Conservation (phyloP, 2,797 vertebrate species). For the Anguilla marmorata region DNA sequence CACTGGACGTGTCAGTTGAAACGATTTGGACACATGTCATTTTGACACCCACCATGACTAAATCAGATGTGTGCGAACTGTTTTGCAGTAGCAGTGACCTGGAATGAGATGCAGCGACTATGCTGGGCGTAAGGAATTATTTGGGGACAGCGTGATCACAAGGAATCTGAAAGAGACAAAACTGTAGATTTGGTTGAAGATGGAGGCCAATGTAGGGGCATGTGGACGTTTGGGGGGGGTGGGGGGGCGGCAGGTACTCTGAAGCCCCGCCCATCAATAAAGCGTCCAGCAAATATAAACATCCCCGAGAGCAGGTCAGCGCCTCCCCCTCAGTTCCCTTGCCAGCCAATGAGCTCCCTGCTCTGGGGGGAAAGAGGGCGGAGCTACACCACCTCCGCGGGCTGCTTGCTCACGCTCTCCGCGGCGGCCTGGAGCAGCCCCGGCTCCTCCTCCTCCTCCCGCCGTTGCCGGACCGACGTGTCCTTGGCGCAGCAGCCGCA, state of each 20-base stretch:
- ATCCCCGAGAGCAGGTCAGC: not conserved
- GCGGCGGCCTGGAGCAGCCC: constrained; percentile 78
- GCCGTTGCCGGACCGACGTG: constrained; percentile 80
- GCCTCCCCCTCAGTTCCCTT: not conserved
- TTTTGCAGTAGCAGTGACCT: not conserved
- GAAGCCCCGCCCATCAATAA: not conserved
- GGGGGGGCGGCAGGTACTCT: not conserved
- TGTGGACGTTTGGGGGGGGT: not conserved
- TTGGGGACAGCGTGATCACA: not conserved
- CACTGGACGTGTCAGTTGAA: not conserved
- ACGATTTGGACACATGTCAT: not conserved
- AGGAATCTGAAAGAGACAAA: not conserved
- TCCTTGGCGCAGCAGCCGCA: constrained; percentile 92
- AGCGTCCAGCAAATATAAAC: not conserved
- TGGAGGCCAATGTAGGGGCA: not conserved
- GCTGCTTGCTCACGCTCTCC: constrained; percentile 76
- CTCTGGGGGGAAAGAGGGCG: not conserved
- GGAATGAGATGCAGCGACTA: not conserved
- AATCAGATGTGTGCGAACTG: not conserved
- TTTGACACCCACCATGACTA: not conserved
- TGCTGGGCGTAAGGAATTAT: not conserved
- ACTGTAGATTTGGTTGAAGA: not conserved
- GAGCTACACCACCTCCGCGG: constrained; percentile 66
- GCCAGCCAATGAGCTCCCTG: not conserved
- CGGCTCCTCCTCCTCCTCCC: constrained; percentile 71